Base-by-base conservation (phyloP, 2,113 vertebrate genomes). In the Neodon shergylaensis region DNA sequence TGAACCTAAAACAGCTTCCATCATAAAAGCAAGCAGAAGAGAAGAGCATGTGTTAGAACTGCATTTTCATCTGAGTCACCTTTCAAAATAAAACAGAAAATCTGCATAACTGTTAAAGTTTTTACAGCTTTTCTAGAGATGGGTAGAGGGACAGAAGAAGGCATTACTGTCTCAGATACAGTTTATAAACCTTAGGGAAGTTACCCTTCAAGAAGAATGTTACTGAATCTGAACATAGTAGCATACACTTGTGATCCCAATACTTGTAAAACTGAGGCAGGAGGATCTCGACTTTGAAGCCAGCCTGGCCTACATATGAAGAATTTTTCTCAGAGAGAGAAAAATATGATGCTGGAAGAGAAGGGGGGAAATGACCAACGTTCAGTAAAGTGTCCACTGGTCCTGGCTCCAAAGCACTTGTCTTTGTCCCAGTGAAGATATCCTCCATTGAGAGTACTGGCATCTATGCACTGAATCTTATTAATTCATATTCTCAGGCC, bases 1-100 rank as follows among this genome's bases (percentile, higher is more conserved):
- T 28, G 8, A 94, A 90, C 49, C 58, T 88, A 49, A 88, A 88
- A 85, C 44, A 72, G 81, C 8, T 5, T 70, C 70, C 44, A 39
- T 66, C 95, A 91, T 83, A 84, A 94, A 93, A 96, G 7, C 33
- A 72, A 91, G 70, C 2, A 52, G 83, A 79, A 94, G 77, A 63
- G 14, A 77, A 86, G 63, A 36, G 52, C 17, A 87, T 6, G 54
- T 13, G 12, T 68, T 77, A 49, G 39, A 88, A 61, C 61, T 92
- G 65, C 7, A 85, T 22, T 85, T 76, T 10, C 49, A 92, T 70
- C 86, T 83, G 26, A 89, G 42, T 90, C 24, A 65, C 91, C 44
- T 31, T 95, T 91, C 36, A 79, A 87, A 14, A 52, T 52, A 52
- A 52, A 52, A 52, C 3, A 13, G 13, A 52, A 52, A 96, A 76